Evolutionary conservation across 2,797 vertebrate genomes (phyloP).

Genomic region (Pitangus sulphuratus): DNA sequence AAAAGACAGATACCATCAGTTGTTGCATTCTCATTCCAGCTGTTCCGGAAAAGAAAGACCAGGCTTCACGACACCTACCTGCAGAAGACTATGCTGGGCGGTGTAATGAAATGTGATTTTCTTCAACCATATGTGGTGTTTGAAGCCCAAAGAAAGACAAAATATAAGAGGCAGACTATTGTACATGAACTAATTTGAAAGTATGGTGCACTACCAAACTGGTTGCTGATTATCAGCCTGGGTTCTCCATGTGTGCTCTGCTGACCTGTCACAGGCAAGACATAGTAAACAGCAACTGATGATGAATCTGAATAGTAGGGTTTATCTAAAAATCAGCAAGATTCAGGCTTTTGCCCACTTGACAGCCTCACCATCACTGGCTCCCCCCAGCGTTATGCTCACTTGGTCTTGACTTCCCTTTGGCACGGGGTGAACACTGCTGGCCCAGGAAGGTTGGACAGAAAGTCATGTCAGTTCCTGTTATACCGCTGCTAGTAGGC

Average conservation of each 20-base stretch:
- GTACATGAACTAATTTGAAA: not conserved
- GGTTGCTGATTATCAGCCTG: not conserved
- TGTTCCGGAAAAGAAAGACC: not conserved
- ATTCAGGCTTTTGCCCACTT: not conserved
- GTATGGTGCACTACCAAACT: not conserved
- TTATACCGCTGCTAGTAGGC: not conserved
- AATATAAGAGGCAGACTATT: not conserved
- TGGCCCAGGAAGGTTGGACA: not conserved
- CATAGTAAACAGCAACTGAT: not conserved
- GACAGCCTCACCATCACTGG: not conserved
- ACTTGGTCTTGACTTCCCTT: not conserved
- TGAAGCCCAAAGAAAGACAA: not conserved
- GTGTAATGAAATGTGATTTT: not conserved
- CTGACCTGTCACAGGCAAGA: not conserved
- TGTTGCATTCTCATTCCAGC: not conserved
- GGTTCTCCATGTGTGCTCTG: not conserved
- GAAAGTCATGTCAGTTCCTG: not conserved
- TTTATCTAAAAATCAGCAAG: not conserved
- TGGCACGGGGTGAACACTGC: rapidly evolving
- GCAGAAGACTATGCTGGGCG: not conserved
- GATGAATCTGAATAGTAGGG: not conserved
- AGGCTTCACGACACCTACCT: rapidly evolving
- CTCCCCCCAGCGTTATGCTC: rapidly evolving
- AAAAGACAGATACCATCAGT: not conserved
- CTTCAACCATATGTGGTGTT: not conserved